These are phyloP conservation scores for Pocillopora damicornis DNA, from an alignment of 64 coral and sea anemone genomes.

Conservation along the genomic window DNA sequence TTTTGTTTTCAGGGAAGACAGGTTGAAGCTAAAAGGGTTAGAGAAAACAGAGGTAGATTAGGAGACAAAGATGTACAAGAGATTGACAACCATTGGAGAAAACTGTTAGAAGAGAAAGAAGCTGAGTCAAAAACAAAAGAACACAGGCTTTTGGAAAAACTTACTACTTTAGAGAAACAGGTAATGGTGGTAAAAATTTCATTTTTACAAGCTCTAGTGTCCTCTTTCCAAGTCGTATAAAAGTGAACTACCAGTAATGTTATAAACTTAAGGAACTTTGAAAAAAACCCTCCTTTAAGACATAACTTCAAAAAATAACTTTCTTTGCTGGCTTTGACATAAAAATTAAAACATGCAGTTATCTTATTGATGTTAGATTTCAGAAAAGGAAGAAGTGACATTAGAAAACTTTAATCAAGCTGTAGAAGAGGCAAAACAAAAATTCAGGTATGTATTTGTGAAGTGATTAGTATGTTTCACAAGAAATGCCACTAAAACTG, in stretches of 20 bases:
- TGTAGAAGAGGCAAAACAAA: constrained; percentile 70
- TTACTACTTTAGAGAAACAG: constrained; percentile 42
- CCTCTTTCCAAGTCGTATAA: too few relatives aligned
- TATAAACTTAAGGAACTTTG: too few relatives aligned
- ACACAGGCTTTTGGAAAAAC: constrained; percentile 43
- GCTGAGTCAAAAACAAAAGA: constrained; percentile 28
- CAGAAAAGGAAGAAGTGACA: constrained; percentile 53
- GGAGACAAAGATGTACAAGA: constrained; percentile 14
- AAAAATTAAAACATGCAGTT: neutral
- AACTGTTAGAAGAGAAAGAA: neutral
- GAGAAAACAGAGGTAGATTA: constrained; percentile 6
- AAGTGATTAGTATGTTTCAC: neutral
- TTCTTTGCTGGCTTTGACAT: too few relatives aligned
- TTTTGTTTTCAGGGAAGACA: constrained; percentile 12
- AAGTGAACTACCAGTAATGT: too few relatives aligned
- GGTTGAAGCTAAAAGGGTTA: constrained; percentile 4
- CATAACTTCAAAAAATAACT: too few relatives aligned
- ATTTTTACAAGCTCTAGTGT: too few relatives aligned
- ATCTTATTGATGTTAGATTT: constrained; percentile 23
- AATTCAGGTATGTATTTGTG: constrained; percentile 59
- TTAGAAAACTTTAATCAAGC: constrained; percentile 77
- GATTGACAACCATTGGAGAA: constrained; percentile 14
- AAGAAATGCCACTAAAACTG: too few relatives aligned
- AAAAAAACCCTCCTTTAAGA: too few relatives aligned
- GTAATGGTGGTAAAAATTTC: neutral